Conservation (phyloP, 2,797 vertebrate species). For the Coregonus ussuriensis region DNA sequence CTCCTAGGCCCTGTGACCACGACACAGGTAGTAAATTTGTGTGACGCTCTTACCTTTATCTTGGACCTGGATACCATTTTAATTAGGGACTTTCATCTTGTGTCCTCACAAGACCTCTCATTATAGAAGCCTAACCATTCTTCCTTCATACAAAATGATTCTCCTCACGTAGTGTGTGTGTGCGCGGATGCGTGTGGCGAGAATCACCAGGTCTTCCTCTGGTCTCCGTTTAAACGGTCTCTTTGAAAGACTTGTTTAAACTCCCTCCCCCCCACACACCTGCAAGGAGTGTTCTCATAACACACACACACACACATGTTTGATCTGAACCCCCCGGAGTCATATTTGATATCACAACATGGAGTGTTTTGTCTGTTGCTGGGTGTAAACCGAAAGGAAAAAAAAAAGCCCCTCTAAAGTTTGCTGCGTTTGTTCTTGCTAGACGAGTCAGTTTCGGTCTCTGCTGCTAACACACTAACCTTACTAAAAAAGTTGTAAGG, state of each 20-base stretch:
- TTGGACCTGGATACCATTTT: neutral
- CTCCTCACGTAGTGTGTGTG: neutral
- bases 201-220: slow-evolving; percentile 34
- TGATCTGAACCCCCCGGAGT: neutral
- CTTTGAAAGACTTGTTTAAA: slow-evolving; percentile 45
- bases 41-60: neutral
- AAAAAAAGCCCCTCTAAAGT: slow-evolving; percentile 30
- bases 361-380: slow-evolving; percentile 46
- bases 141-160: neutral
- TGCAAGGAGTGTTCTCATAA: neutral
- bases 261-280: too few relatives aligned
- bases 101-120: neutral
- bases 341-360: slow-evolving; percentile 13
- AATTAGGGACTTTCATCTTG: neutral
- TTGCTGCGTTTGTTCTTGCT: slow-evolving; percentile 29
- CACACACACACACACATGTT: neutral
- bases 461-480: neutral
- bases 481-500: neutral
- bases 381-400: slow-evolving; percentile 31
- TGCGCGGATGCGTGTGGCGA: slow-evolving; percentile 18
- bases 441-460: slow-evolving; percentile 19
- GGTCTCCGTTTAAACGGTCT: slow-evolving; percentile 52
- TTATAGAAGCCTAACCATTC: neutral
- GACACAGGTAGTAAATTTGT: neutral
- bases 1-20: neutral